Evolutionary conservation across 2,797 vertebrate species (phyloP).

Genomic region (Cygnus olor): DNA sequence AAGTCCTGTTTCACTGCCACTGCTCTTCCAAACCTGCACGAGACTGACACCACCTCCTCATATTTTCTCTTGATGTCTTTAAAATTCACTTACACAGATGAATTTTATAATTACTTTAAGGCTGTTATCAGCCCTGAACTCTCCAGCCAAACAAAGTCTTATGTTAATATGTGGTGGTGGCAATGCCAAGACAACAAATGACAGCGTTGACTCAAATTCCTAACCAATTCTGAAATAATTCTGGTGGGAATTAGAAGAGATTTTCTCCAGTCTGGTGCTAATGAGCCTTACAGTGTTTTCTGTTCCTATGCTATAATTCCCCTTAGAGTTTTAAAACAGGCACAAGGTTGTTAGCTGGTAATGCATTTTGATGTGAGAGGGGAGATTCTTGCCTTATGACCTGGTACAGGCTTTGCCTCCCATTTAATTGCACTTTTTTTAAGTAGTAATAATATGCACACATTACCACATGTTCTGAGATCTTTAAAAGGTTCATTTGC

Average conservation of each 20-base stretch:
- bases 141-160: not conserved
- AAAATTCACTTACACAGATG: not conserved
- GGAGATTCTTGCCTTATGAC: not conserved
- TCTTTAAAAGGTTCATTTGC: not conserved
- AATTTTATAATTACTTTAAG: not conserved
- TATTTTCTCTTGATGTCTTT: not conserved
- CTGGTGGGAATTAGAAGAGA: not conserved
- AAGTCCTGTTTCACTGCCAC: not conserved
- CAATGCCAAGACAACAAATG: not conserved
- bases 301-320: not conserved
- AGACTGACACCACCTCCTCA: not conserved
- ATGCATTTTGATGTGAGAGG: not conserved
- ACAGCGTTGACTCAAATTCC: not conserved
- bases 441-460: not conserved
- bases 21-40: not conserved
- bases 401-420: not conserved
- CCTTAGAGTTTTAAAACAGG: not conserved
- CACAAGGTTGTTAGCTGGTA: not conserved
- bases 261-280: slow-evolving; percentile 24
- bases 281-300: slow-evolving; percentile 5
- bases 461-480: not conserved
- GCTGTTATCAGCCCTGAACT: not conserved
- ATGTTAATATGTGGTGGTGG: not conserved
- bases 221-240: slow-evolving; percentile 8
- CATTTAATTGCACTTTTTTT: slow-evolving; percentile 23